Evolutionary conservation across 1,140 invertebrate species (phyloP), one percentile per base, ranked within the genome.

Genomic region (Coelopa frigida): DNA sequence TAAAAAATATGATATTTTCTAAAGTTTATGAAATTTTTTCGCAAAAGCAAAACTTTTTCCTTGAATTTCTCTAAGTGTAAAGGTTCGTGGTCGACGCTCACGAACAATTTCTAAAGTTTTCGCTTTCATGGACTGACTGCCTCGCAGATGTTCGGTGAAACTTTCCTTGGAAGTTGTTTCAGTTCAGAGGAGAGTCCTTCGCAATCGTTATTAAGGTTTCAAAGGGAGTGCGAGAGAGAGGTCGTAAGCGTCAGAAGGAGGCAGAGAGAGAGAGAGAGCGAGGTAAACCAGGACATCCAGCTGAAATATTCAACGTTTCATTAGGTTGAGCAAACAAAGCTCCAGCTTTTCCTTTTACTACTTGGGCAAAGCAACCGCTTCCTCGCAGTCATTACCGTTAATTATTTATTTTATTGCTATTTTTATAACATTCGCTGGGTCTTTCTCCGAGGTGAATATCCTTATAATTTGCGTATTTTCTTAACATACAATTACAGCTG

Each of bases 221-320:
- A 15, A 24, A n/a, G n/a, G 29, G 11, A 40, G 29, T 17, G 38
- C 6, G 29, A 22, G 3, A 26, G 15, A 22, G 29, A 14, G 23
- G 22, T 24, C 22, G 29, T 40, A 26, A 40, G 29, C 10, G 23
- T 40, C 38, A 26, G 17, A 40, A 26, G 29, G 38, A n/a, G n/a
- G 29, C 6, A 40, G 29, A 14, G 38, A 8, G 29, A 22, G 3
- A 26, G 15, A 22, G 29, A 14, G 23, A 17, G 15, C 22, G 29
- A 26, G 29, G 38, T 8, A 40, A 40, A 40, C 38, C 22, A 40
- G 38, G 38, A 26, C 38, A 26, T 26, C 18, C 23, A 40, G 38
- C 14, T 26, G 23, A 40, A 40, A 40, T 40, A 40, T 40, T 22
- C 38, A 40, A 26, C 38, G 29, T 40, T 40, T 40, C 24, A 24